Evolutionary conservation across 2,113 vertebrate species (phyloP).

Genomic region (Pygoscelis antarcticus): DNA sequence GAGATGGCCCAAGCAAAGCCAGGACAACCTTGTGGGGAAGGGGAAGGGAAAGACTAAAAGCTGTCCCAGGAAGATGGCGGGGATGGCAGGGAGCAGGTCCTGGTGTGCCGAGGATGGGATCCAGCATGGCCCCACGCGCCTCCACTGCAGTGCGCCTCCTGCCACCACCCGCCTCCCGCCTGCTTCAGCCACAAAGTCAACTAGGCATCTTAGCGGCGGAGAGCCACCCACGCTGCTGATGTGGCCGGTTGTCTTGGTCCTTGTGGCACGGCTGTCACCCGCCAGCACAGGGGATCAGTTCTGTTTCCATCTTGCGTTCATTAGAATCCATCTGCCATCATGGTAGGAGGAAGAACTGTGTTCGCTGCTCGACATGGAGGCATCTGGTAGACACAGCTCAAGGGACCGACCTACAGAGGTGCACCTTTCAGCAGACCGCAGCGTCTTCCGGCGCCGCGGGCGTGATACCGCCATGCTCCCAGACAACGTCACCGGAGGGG

Average conservation of each 20-base stretch:
- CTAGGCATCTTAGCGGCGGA: fast-evolving
- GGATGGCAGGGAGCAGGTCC: background rate
- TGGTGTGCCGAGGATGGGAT: fast-evolving
- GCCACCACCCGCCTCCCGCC: background rate
- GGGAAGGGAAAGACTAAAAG: background rate
- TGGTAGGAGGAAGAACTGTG: fast-evolving
- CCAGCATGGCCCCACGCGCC: fast-evolving
- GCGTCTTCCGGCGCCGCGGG: fast-evolving
- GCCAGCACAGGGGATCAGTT: fast-evolving
- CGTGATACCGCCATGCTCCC: fast-evolving
- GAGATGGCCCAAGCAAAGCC: background rate
- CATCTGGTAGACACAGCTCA: fast-evolving
- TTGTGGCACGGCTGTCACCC: fast-evolving
- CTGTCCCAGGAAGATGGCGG: background rate
- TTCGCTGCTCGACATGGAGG: fast-evolving
- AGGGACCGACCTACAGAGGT: too few relatives aligned
- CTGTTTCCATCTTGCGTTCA: background rate
- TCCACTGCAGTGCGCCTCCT: background rate
- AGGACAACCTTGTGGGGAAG: background rate
- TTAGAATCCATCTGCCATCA: background rate
- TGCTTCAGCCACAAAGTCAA: background rate
- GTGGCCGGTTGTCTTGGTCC: fast-evolving
- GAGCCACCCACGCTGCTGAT: background rate
- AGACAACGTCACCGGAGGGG: fast-evolving
- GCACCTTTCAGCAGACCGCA: fast-evolving